These are phyloP conservation scores for Phymanthus crucifer DNA, from an alignment of 92 coral and sea anemone species.

Conservation along the genomic window DNA sequence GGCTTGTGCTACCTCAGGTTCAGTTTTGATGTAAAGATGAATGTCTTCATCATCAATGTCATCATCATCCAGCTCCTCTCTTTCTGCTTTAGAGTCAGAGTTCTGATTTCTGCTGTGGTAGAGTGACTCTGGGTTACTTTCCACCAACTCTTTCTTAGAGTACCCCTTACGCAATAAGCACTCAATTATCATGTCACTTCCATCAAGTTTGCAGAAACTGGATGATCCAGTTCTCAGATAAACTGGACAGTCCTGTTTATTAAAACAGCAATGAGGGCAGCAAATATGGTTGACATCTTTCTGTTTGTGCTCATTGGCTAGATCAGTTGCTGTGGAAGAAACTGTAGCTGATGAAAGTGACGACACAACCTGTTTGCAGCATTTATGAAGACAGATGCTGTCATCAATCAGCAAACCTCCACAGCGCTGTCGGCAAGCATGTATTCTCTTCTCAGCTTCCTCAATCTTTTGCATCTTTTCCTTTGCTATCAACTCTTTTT, in stretches of 20 bases:
- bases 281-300: not conserved
- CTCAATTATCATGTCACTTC: constrained; percentile 50
- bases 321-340: not conserved
- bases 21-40: constrained; percentile 41
- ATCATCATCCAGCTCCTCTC: constrained; percentile 63
- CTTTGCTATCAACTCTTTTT: constrained; percentile 30
- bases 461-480: constrained; percentile 44
- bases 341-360: not conserved
- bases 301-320: not conserved
- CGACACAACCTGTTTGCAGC: not conserved
- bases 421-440: constrained; percentile 12
- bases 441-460: constrained; percentile 48
- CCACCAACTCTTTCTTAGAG: constrained; percentile 52
- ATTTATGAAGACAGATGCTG: constrained; percentile 3
- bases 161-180: constrained; percentile 47
- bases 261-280: constrained; percentile 12
- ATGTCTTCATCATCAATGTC: constrained; percentile 71
- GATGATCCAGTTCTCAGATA: constrained; percentile 4
- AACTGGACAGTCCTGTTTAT: constrained; percentile 6
- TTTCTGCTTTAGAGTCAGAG: constrained; percentile 47
- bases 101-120: constrained; percentile 10
- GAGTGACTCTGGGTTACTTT: constrained; percentile 65
- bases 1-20: constrained; percentile 6
- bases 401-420: not conserved
- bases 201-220: constrained; percentile 31